These are phyloP conservation scores for Mormyrus iriodes DNA, from an alignment of 2,113 vertebrate genomes.

Conservation along the genomic window DNA sequence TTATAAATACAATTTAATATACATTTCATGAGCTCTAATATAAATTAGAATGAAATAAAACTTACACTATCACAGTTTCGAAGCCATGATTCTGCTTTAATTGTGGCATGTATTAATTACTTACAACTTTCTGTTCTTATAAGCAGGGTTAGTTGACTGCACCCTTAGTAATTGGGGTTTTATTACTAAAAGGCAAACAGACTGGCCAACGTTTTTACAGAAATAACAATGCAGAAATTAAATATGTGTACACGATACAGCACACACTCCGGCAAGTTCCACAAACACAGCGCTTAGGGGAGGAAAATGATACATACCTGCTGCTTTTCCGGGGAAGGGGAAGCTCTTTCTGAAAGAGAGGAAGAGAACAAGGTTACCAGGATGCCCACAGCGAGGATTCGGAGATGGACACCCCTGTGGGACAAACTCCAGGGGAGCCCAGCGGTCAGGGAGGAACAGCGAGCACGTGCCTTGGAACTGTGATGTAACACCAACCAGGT, in stretches of 20 bases:
- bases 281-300: neutral
- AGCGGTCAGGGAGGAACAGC: neutral
- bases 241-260: neutral
- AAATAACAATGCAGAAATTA: neutral
- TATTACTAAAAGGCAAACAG: neutral
- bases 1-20: neutral
- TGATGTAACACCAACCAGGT: neutral
- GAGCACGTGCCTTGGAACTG: no score
- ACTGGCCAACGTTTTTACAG: neutral
- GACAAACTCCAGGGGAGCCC: neutral
- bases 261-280: neutral
- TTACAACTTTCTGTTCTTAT: neutral
- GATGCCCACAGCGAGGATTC: neutral
- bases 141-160: neutral
- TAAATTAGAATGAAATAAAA: neutral
- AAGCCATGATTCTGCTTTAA: neutral
- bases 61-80: neutral
- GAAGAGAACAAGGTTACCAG: neutral
- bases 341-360: conserved; percentile 32
- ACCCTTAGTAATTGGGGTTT: neutral
- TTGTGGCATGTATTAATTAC: neutral
- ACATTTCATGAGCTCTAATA: no score
- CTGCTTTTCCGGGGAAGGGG: conserved; percentile 34
- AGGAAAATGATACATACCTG: conserved; percentile 19
- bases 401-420: neutral